A percentile compares a stretch with the other conserved stretches of the same genome.
phyloP scores from a whole-genome alignment of 2,888 invertebrate genomes.

The Notodonta dromedarius region DNA sequence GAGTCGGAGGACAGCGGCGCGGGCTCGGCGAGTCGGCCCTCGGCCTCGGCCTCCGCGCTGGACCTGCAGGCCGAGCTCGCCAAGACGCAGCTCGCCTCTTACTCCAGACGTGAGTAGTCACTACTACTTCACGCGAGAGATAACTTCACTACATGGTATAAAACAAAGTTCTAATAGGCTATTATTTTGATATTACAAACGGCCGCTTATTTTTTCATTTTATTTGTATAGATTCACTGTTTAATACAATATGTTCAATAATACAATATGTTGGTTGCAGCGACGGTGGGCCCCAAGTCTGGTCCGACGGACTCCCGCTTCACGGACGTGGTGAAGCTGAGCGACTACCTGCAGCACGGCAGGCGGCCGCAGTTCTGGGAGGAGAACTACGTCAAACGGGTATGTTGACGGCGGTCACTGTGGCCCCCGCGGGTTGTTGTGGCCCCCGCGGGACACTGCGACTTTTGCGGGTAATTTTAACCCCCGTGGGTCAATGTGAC shows the following conservation, averaged over 20 bases:
- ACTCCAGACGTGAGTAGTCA: slow-evolving; percentile 46
- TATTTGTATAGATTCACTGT: neutral
- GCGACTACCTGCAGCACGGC: slow-evolving; percentile 93
- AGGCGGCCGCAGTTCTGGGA: slow-evolving; percentile 96
- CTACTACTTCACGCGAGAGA: too few relatives aligned
- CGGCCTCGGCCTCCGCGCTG: slow-evolving; percentile 45
- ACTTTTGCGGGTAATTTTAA: too few relatives aligned
- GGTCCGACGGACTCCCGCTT: slow-evolving; percentile 68
- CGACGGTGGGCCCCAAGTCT: slow-evolving; percentile 51
- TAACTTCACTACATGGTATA: too few relatives aligned
- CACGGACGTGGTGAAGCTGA: slow-evolving; percentile 92
- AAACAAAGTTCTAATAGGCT: too few relatives aligned
- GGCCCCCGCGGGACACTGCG: too few relatives aligned
- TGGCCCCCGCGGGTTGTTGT: too few relatives aligned
- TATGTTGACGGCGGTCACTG: slow-evolving; percentile 31
- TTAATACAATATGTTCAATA: too few relatives aligned
- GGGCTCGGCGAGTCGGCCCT: slow-evolving; percentile 35
- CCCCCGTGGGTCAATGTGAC: too few relatives aligned
- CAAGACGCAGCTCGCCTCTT: slow-evolving; percentile 25
- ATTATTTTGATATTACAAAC: neutral
- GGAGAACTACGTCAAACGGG: slow-evolving; percentile 93
- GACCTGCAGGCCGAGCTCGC: slow-evolving; percentile 34
- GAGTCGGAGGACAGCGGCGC: slow-evolving; percentile 65
- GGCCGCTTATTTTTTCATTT: neutral
- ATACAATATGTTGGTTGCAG: slow-evolving; percentile 17